Evolutionary conservation across 1,140 invertebrate genomes (phyloP).

Genomic region (Drosophila albomicans): DNA sequence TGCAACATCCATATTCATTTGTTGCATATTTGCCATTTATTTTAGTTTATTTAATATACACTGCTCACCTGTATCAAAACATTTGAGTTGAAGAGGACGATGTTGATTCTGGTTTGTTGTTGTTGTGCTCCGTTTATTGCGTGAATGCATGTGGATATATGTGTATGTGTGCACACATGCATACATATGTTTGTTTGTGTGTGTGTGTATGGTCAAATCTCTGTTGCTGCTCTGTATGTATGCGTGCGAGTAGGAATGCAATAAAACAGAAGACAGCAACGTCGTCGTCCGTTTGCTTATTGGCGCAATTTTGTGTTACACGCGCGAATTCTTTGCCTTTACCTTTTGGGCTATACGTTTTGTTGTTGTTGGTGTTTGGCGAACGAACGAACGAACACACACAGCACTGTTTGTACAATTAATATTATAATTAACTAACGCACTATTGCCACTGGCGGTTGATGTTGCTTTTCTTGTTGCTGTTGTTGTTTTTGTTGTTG

Average conservation of each 20-base stretch:
- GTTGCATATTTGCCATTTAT: constrained; percentile 35
- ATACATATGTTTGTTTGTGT: constrained; percentile 12
- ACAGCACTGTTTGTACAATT: constrained; percentile 20
- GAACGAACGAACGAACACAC: constrained; percentile 10
- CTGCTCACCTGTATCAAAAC: constrained; percentile 66
- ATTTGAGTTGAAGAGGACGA: constrained; percentile 60
- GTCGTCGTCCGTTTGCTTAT: constrained; percentile 69
- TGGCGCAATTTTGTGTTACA: constrained; percentile 78
- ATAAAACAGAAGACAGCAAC: constrained; percentile 67
- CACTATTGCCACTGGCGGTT: constrained; percentile 20
- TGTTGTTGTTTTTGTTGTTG: too few relatives aligned
- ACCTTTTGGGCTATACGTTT: constrained; percentile 12
- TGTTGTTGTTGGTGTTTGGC: neutral
- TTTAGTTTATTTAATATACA: too few relatives aligned
- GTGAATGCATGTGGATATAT: constrained; percentile 63
- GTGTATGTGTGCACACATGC: constrained; percentile 29
- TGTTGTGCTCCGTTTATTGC: constrained; percentile 62
- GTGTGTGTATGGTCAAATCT: constrained; percentile 62
- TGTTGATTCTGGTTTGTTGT: constrained; percentile 57
- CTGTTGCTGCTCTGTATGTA: constrained; percentile 65
- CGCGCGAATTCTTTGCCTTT: constrained; percentile 54
- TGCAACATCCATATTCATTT: constrained; percentile 58
- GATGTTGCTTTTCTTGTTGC: too few relatives aligned
- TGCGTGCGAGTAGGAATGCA: constrained; percentile 64
- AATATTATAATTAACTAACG: constrained; percentile 36